These are phyloP conservation scores for Hemicentrotus pulcherrimus DNA, from an alignment of 35 echinoderm and acorn worm species.

Conservation along the genomic window DNA sequence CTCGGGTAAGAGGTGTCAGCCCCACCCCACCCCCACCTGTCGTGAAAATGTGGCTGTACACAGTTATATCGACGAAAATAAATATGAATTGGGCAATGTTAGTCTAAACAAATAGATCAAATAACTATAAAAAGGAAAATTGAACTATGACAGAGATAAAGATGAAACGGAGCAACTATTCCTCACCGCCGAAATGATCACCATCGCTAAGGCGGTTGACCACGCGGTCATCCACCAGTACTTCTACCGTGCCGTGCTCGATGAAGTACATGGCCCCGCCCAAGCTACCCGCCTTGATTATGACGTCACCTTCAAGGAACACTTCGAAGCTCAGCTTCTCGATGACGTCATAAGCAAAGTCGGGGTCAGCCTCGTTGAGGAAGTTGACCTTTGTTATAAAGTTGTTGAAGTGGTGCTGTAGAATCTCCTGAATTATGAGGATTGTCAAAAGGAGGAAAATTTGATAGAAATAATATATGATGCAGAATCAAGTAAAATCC, in stretches of 20 bases:
- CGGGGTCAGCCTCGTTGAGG: constrained; percentile 72
- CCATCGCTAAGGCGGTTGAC: constrained; percentile 78
- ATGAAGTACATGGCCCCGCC: constrained; percentile 93
- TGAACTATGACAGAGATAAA: too few relatives aligned
- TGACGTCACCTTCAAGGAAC: constrained; percentile 81
- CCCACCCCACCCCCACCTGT: too few relatives aligned
- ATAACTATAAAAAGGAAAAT: too few relatives aligned
- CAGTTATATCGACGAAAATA: too few relatives aligned
- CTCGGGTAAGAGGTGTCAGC: too few relatives aligned
- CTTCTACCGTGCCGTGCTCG: constrained; percentile 88
- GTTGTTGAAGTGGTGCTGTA: constrained; percentile 74
- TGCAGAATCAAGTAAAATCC: too few relatives aligned
- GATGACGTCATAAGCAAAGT: constrained; percentile 85
- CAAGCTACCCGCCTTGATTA: constrained; percentile 78
- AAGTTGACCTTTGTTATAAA: constrained; percentile 91
- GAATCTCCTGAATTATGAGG: constrained; percentile 57
- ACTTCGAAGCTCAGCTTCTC: constrained; percentile 93
- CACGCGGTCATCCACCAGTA: constrained; percentile 60
- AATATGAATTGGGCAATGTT: too few relatives aligned
- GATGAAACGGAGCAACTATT: not conserved
- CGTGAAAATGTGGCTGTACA: too few relatives aligned
- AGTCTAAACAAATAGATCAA: too few relatives aligned
- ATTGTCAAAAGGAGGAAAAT: not conserved
- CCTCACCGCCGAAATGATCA: constrained; percentile 92
- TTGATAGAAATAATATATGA: not conserved